Evolutionary conservation across 2,797 vertebrate genomes (phyloP), one percentile per base, ranked within the genome.

Genomic region (Tokudaia muenninki): DNA sequence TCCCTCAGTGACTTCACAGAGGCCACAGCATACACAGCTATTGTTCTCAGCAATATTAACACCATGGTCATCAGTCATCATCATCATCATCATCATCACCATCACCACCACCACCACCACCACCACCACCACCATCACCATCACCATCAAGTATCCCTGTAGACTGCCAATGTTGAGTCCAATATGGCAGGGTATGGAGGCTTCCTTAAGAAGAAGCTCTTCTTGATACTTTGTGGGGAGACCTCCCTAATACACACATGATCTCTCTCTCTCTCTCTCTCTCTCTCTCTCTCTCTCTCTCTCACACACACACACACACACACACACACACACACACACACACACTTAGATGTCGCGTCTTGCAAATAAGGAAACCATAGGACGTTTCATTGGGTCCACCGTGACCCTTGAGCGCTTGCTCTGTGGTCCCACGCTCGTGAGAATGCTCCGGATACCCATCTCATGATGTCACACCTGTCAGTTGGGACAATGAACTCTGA

Each of bases 311-410:
- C 67, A 21, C 16, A 8, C 67, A n/a, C 34, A 72, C 34, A 70
- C 63, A 61, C 61, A 61, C 61, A 61, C 61, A 61, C 61, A 63
- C 65, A 65, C 65, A 67, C 31, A n/a, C 65, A 70, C 31, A 70
- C 31, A 16, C 14, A 13, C 4, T 4, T 16, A 31, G 50, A 90
- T 1, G 1, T 24, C 72, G 47, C 21, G 55, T 74, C 31, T 50
- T 0, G 26, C 14, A 52, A 37, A 52, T 4, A 22, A 3, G 26
- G 61, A 44, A 86, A 29, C 21, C 29, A 0, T 0, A 0, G 31
- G 12, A 16, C 2, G 0, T 14, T n/a, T 65, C 41, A 13, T 4
- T 26, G 57, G 82, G 50, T 34, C 44, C 0, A 5, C 22, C 21
- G 24, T 67, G 41, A 79, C 8, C 24, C 24, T 13, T 7, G 3